phyloP scores from a whole-genome alignment of 1,140 invertebrate genomes.

The Cephus cinctus region DNA sequence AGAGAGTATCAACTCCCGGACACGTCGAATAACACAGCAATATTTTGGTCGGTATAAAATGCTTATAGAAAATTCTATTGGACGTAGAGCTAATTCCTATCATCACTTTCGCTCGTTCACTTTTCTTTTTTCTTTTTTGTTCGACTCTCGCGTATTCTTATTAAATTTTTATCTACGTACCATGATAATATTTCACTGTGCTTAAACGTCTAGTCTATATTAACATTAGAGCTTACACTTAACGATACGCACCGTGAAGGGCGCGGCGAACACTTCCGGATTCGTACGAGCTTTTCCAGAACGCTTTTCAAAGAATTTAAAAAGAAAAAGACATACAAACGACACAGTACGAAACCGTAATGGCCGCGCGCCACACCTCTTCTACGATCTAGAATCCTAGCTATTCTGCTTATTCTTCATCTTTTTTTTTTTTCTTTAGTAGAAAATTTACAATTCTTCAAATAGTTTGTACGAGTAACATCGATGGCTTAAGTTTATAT shows the following conservation, averaged over 20 bases:
- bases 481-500: conserved; percentile 45
- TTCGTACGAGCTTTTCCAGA: too few species aligned
- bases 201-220: conserved; percentile 20
- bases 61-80: conserved; percentile 41
- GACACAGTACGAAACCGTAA: background rate
- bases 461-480: conserved; percentile 49
- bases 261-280: conserved; percentile 9
- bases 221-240: conserved; percentile 23
- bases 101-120: conserved; percentile 4
- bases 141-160: conserved; percentile 17
- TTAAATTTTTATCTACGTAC: conserved; percentile 29
- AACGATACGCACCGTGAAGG: conserved; percentile 19
- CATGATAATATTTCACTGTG: conserved; percentile 30
- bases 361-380: background rate
- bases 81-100: conserved; percentile 31
- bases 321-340: background rate
- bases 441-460: conserved; percentile 46
- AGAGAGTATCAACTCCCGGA: too few species aligned
- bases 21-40: conserved; percentile 26
- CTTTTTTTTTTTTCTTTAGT: conserved; percentile 22
- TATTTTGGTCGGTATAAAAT: conserved; percentile 46
- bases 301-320: background rate
- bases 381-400: conserved; percentile 12
- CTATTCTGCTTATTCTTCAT: conserved; percentile 15
- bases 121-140: conserved; percentile 10